Evolutionary conservation across 1,140 invertebrate species (phyloP), one percentile per base, ranked within the genome.

Genomic region (Formica exsecta): DNA sequence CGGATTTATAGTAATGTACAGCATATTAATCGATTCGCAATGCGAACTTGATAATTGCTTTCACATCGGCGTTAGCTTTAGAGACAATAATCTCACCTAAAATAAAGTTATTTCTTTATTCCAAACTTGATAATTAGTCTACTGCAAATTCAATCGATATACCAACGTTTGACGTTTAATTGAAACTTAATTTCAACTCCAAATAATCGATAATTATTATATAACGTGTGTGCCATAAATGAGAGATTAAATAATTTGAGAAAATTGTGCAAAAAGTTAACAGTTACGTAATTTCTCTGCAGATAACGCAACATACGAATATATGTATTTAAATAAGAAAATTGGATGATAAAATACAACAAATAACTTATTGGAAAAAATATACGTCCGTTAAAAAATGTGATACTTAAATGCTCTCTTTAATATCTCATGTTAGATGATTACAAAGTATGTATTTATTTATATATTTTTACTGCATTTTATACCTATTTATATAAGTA

Each of bases 81-180:
- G 4, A 68, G 4, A 68, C n/a, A 81, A 73, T 16, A 22, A 11
- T 54, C n/a, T 29, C 51, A 11, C 3, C 54, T 57, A 38, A 36
- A 44, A 11, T 41, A 3, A 16, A 6, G 13, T 25, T n/a, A 57
- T 11, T 73, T 81, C 19, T 41, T 32, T 36, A 22, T n/a, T 57
- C 3, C 32, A 81, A 71, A 81, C 38, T 8, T n/a, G 25, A 71
- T 59, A 71, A 81, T 71, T 71, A 81, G 25, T 81, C 71, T 68
- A 11, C 29, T 51, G 9, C 4, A 38, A 13, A 36, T 70, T 41
- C 36, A n/a, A 44, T 81, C 51, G 77, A 71, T 71, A 8, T 5
- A 68, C 0, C 41, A 22, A 79, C 32, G 51, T 25, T 25, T 70
- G 62, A 66, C 9, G 16, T 44, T 38, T 59, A 51, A 16, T 38